These are phyloP conservation scores for Parazoanthus darwini DNA, from an alignment of 92 coral and sea anemone genomes.

Conservation along the genomic window DNA sequence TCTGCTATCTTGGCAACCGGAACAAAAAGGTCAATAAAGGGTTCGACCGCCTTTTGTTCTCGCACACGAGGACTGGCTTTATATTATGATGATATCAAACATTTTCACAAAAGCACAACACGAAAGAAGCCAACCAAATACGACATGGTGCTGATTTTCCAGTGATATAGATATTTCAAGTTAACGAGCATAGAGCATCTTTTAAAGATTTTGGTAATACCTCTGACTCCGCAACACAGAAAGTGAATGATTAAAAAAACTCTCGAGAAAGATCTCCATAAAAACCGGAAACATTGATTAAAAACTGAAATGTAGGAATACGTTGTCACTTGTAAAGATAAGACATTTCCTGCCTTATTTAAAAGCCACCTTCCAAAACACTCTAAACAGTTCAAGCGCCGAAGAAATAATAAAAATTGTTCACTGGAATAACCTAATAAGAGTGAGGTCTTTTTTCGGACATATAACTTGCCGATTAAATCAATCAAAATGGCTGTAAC, in stretches of 20 bases:
- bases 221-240: not conserved
- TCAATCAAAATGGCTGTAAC: too few species aligned
- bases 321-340: too few species aligned
- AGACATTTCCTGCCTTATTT: not conserved
- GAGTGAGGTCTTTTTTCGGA: too few species aligned
- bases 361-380: not conserved
- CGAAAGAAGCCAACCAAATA: not conserved
- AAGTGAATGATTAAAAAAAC: not conserved
- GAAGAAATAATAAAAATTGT: not conserved
- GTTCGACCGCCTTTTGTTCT: not conserved
- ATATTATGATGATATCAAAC: not conserved
- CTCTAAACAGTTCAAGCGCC: not conserved
- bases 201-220: not conserved
- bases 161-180: not conserved
- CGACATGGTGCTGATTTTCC: not conserved
- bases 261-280: not conserved
- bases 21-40: conserved; percentile 32
- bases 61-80: conserved; percentile 37
- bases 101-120: conserved; percentile 7
- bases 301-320: too few species aligned
- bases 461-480: too few species aligned
- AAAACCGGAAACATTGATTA: too few species aligned
- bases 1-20: conserved; percentile 18
- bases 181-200: not conserved
- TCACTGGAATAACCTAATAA: too few species aligned